These are phyloP conservation scores for Puntigrus tetrazona DNA, from an alignment of 2,113 vertebrate species.

Conservation along the genomic window DNA sequence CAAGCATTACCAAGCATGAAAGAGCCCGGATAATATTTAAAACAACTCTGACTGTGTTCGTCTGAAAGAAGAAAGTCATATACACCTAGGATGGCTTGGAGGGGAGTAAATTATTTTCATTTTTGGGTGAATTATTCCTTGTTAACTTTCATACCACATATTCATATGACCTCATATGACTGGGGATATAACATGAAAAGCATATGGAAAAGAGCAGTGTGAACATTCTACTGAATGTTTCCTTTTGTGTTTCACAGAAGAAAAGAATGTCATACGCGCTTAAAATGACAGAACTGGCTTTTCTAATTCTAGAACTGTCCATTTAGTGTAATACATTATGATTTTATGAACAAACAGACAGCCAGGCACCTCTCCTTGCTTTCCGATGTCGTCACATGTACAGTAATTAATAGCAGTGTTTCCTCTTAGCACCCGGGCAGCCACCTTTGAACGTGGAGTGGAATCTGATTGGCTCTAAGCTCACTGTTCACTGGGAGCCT, in stretches of 20 bases:
- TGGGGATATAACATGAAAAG: not conserved
- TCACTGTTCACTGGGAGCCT: constrained; percentile 91
- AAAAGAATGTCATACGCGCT: not conserved
- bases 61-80: no score
- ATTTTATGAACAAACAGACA: not conserved
- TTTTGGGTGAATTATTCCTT: no score
- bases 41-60: no score
- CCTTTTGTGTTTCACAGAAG: not conserved
- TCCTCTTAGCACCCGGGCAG: constrained; percentile 84
- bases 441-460: constrained; percentile 89
- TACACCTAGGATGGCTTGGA: no score
- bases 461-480: constrained; percentile 87
- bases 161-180: not conserved
- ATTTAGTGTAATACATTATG: not conserved
- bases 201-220: not conserved
- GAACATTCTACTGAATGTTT: not conserved
- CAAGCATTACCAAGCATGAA: no score
- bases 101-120: no score
- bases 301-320: not conserved
- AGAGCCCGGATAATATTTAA: no score
- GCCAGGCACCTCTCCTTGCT: constrained; percentile 2
- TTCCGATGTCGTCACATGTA: not conserved
- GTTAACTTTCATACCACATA: not conserved
- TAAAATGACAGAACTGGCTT: not conserved
- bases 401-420: constrained; percentile 12